Evolutionary conservation across 1,140 invertebrate genomes (phyloP).

Genomic region (Tribolium madens): DNA sequence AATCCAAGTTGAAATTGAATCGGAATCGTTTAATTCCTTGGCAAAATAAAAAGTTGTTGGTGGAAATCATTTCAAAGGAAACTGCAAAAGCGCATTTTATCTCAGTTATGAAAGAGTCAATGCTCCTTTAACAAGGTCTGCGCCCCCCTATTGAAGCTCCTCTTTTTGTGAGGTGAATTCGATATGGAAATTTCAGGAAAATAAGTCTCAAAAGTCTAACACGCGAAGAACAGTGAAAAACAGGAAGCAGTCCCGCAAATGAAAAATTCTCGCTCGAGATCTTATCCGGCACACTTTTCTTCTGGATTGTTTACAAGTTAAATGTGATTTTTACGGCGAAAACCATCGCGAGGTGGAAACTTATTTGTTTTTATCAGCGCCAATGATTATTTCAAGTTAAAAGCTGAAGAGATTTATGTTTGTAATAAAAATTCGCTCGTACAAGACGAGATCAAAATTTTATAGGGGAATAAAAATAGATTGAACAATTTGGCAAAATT

Average conservation of each 20-base stretch:
- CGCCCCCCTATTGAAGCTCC: neutral
- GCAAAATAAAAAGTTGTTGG: slow-evolving; percentile 1
- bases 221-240: slow-evolving; percentile 20
- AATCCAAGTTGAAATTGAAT: neutral
- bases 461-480: neutral
- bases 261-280: slow-evolving; percentile 19
- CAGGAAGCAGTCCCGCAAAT: slow-evolving; percentile 22
- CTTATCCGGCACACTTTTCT: slow-evolving; percentile 24
- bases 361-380: slow-evolving; percentile 17
- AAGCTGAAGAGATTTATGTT: neutral
- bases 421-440: slow-evolving; percentile 8
- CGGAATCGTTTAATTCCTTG: neutral
- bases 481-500: neutral
- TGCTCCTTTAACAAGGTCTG: slow-evolving; percentile 28
- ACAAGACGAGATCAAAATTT: neutral
- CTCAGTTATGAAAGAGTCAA: slow-evolving; percentile 36
- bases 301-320: slow-evolving; percentile 30
- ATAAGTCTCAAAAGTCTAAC: slow-evolving; percentile 28
- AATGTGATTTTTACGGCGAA: slow-evolving; percentile 8
- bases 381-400: slow-evolving; percentile 11
- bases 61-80: slow-evolving; percentile 6
- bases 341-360: slow-evolving; percentile 1
- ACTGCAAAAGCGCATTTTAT: slow-evolving; percentile 18
- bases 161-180: neutral
- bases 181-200: slow-evolving; percentile 19